Percentiles rank a stretch among this genome's conserved stretches.
Evolutionary conservation across 1,140 invertebrate species (phyloP).

Genomic region (Oryctes rhinoceros): DNA sequence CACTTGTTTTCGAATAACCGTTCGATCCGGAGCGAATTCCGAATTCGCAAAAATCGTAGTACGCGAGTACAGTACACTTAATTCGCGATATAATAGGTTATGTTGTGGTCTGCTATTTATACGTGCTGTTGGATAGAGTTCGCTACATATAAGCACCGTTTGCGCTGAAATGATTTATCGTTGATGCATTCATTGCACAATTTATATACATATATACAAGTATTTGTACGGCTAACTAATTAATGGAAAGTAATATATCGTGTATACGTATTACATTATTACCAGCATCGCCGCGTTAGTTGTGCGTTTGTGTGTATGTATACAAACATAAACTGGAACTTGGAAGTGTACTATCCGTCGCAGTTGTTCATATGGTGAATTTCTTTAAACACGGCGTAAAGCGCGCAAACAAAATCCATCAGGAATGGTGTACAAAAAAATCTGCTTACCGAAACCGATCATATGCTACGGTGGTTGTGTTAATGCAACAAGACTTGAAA

Average conservation of each 20-base stretch:
- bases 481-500: slow-evolving; percentile 36
- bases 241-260: slow-evolving; percentile 23
- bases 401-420: slow-evolving; percentile 22
- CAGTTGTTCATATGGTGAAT: slow-evolving; percentile 37
- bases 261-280: not conserved
- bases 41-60: not conserved
- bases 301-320: not conserved
- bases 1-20: not conserved
- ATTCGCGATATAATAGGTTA: slow-evolving; percentile 7
- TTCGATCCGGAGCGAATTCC: not conserved
- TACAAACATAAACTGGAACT: not conserved
- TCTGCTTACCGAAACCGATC: not conserved
- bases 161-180: slow-evolving; percentile 36
- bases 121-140: slow-evolving; percentile 7
- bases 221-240: not conserved
- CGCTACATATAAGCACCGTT: not conserved
- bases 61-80: not conserved
- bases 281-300: not conserved
- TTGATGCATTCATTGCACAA: not conserved
- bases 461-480: not conserved
- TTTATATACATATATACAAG: not conserved
- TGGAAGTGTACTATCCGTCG: not conserved
- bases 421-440: slow-evolving; percentile 43
- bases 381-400: slow-evolving; percentile 32
- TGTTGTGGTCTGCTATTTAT: slow-evolving; percentile 2